Evolutionary conservation across 2,888 invertebrate species (phyloP).

Genomic region (Phoenoteleia sp.): DNA sequence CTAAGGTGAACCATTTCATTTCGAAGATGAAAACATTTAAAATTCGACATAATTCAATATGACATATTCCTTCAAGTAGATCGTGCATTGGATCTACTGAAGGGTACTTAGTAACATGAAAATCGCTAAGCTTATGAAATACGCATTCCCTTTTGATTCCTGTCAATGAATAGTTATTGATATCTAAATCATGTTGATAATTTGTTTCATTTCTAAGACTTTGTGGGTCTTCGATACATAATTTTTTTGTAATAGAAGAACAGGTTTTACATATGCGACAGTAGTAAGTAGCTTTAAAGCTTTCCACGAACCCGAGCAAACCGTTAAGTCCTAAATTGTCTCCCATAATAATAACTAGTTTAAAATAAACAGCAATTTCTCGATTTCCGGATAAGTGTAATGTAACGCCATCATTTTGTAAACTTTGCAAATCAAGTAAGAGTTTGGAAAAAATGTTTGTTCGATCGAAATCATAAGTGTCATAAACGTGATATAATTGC

Average conservation of each 20-base stretch:
- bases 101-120: not conserved
- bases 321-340: slow-evolving; percentile 29
- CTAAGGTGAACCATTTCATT: not conserved
- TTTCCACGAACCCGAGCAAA: slow-evolving; percentile 12
- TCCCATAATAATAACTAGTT: not conserved
- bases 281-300: not conserved
- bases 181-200: not conserved
- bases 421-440: no score
- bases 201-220: not conserved
- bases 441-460: no score
- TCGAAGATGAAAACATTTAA: no score
- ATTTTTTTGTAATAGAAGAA: no score
- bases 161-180: not conserved
- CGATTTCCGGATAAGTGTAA: no score
- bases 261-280: not conserved
- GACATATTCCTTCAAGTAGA: not conserved
- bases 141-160: slow-evolving; percentile 7
- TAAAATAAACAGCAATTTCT: not conserved
- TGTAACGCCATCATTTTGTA: no score
- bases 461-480: no score
- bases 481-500: no score
- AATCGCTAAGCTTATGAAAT: not conserved
- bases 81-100: slow-evolving; percentile 10
- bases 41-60: not conserved
- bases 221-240: no score